Conservation (phyloP, 2,888 invertebrate species). For the Oscheius myriophilus region DNA sequence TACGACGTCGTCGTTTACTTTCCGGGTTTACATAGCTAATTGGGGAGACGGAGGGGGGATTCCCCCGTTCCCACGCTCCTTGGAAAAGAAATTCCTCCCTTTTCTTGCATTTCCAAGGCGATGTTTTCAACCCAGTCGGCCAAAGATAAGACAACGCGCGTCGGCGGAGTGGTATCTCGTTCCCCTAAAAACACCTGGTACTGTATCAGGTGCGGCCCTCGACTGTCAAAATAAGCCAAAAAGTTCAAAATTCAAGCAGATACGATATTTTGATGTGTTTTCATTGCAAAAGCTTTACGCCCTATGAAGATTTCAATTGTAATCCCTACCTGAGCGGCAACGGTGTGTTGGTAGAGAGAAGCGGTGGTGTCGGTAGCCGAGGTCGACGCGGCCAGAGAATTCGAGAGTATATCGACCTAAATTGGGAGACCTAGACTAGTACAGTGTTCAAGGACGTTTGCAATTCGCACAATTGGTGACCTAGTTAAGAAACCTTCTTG, state of each 20-base stretch:
- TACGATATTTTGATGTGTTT: too few relatives aligned
- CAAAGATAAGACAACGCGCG: slow-evolving; percentile 2
- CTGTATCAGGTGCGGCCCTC: slow-evolving; percentile 1
- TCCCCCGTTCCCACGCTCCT: slow-evolving; percentile 28
- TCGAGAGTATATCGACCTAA: slow-evolving; percentile 32
- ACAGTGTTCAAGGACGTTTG: slow-evolving; percentile 21
- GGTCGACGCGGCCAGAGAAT: slow-evolving; percentile 21
- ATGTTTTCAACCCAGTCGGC: slow-evolving; percentile 7
- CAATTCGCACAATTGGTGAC: too few relatives aligned
- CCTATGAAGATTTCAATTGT: background rate
- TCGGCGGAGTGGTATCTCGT: too few relatives aligned
- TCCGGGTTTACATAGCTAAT: slow-evolving; percentile 33
- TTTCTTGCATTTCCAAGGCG: too few relatives aligned
- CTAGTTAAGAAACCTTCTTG: too few relatives aligned
- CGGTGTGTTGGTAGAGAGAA: slow-evolving; percentile 27
- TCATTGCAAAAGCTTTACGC: background rate
- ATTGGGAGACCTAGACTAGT: slow-evolving; percentile 26
- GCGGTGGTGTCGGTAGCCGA: slow-evolving; percentile 25
- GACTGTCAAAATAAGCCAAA: too few relatives aligned
- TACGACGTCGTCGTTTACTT: slow-evolving; percentile 34
- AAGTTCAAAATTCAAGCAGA: too few relatives aligned
- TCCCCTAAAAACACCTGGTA: slow-evolving; percentile 15
- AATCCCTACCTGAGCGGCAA: slow-evolving; percentile 16
- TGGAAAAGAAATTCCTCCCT: background rate
- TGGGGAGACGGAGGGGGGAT: slow-evolving; percentile 21